Evolutionary conservation across 2,113 vertebrate species (phyloP), one percentile per base, ranked within the genome.

Genomic region (Gasterosteus aculeatus): DNA sequence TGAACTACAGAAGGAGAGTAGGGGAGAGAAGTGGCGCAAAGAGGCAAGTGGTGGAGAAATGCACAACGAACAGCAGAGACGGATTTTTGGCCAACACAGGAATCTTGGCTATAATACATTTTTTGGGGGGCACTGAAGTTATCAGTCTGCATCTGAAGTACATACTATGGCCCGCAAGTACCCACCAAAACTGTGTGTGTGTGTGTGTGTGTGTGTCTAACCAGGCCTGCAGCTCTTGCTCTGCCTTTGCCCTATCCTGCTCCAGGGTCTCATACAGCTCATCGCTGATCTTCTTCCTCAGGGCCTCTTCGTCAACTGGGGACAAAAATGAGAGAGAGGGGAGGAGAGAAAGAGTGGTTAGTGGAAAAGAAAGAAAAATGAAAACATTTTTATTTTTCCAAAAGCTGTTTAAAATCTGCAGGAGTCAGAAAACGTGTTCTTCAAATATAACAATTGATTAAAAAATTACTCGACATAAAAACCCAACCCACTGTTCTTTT

Each of bases 221-320:
- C 94, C 94, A 92, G 49, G 89, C 86, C 68, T 89, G 88, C 64
- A 94, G 91, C 35, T 94, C 93, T 42, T 88, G 80, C 68, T 91
- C 90, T 9, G 90, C 90, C 76, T 88, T 93, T 73, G 72, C 88
- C 68, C 92, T 80, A 66, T 94, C 91, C 68, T 90, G 73, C 80
- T 92, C 84, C 85, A 94, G 74, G 78, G 69, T 72, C 85, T 88
- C 82, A 73, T 86, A 77, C 73, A 95, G 83, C 81, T 95, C 94
- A 57, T 93, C 93, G 18, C 86, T 81, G 77, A 94, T 94, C 89
- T 88, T 93, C 86, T 81, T 93, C 88, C 89, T 93, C 83, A 94
- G 75, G 79, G 92, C 89, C 47, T 92, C 87, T 71, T 94, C 88
- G 82, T 94, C 86, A 66, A 89, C 94, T 94, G 75, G 56, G 60